These are phyloP conservation scores for Etheostoma perlongum DNA, from an alignment of 2,797 vertebrate species.

Conservation along the genomic window DNA sequence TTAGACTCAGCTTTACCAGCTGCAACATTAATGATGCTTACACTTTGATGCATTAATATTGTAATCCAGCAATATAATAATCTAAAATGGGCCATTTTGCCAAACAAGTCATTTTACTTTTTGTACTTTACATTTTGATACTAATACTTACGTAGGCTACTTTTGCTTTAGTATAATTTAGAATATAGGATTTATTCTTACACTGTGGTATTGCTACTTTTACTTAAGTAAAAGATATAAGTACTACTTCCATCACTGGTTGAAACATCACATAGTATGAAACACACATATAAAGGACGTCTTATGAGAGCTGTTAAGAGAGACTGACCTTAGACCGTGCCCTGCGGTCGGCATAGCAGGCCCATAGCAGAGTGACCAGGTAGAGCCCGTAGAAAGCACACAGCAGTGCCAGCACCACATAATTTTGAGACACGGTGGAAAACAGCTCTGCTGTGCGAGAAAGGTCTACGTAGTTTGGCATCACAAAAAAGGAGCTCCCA, in stretches of 20 bases:
- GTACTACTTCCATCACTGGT: not conserved
- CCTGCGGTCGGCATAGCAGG: slow-evolving; percentile 85
- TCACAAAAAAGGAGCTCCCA: slow-evolving; percentile 86
- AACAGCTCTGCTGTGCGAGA: slow-evolving; percentile 82
- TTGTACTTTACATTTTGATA: no score
- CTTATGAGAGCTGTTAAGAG: not conserved
- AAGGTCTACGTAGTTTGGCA: slow-evolving; percentile 86
- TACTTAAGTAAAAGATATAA: no score
- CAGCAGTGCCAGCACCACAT: slow-evolving; percentile 85
- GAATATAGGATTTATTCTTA: no score
- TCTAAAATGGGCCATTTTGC: no score
- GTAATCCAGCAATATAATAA: no score
- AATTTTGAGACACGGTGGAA: slow-evolving; percentile 82
- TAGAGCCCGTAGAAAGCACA: slow-evolving; percentile 85
- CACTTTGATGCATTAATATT: no score
- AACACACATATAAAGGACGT: not conserved
- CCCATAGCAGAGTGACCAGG: slow-evolving; percentile 83
- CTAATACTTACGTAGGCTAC: no score
- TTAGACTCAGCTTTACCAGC: no score
- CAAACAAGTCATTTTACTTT: no score
- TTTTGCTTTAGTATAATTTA: no score
- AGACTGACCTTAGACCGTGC: slow-evolving; percentile 83
- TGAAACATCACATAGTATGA: not conserved
- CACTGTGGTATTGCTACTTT: no score
- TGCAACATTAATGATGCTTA: no score